phyloP scores from a whole-genome alignment of 2,888 invertebrate species.

The Mantis religiosa region DNA sequence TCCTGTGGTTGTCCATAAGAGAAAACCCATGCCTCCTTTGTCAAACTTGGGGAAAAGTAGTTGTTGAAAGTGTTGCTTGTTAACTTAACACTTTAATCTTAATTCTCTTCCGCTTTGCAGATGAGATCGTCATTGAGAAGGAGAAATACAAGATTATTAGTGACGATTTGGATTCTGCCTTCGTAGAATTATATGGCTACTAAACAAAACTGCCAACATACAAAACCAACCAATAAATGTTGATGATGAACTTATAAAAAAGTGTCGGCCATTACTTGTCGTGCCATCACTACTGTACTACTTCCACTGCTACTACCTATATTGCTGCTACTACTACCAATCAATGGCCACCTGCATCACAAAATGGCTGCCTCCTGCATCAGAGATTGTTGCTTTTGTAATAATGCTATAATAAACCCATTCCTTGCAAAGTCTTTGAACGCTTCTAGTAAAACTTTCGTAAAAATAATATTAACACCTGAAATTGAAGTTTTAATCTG shows the following conservation, averaged over 20 bases:
- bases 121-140: constrained; percentile 94
- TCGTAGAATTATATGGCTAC: constrained; percentile 77
- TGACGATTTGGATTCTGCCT: constrained; percentile 99
- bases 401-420: constrained; percentile 19
- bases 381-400: constrained; percentile 20
- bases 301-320: constrained; percentile 13
- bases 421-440: background rate
- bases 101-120: constrained; percentile 51
- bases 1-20: background rate
- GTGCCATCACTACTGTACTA: constrained; percentile 35
- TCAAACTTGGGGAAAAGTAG: constrained; percentile 25
- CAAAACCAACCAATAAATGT: constrained; percentile 24
- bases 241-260: constrained; percentile 15
- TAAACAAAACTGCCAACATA: constrained; percentile 40
- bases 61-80: constrained; percentile 5
- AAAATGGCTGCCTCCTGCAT: constrained; percentile 22
- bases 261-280: constrained; percentile 21
- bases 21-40: background rate
- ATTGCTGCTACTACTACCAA: background rate
- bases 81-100: constrained; percentile 6
- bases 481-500: constrained; percentile 1
- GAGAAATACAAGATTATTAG: constrained; percentile 99
- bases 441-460: background rate
- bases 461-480: constrained; percentile 20
- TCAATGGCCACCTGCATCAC: constrained; percentile 24